Evolutionary conservation across 2,797 vertebrate genomes (phyloP), one percentile per base, ranked within the genome.

Genomic region (Toxotes lorentzi): DNA sequence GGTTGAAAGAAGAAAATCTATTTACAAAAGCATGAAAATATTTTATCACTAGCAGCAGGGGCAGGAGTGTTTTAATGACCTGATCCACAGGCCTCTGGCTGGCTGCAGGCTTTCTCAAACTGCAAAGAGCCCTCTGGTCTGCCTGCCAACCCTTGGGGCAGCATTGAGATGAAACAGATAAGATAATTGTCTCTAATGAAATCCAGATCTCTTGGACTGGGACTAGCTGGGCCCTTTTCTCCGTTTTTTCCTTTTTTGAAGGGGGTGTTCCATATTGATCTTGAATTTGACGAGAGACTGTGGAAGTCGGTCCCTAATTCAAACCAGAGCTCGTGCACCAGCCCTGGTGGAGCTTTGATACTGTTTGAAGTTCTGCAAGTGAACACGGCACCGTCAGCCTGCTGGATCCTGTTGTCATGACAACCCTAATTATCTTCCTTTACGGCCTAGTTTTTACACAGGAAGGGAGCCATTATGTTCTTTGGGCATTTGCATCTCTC

Each of bases 101-200:
- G 93, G 94, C 94, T 93, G 92, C 88, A 92, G 94, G 94, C 95
- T 96, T 95, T 96, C 96, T 96, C 94, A 96, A 96, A 97, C 96
- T 96, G 95, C 96, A 96, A 93, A 95, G 96, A 89, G 96, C 91
- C 94, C 95, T 95, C 96, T 95, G 95, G 95, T 95, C 94, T 93
- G 95, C 96, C 96, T 97, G 96, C 97, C 96, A 97, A 96, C 96
- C 96, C 96, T 96, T 95, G 95, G 97, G 97, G 97, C 97, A 97
- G 96, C 94, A 93, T 91, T 96, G 97, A 98, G 97, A 99, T 98
- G 96, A 99, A 99, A 97, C 97, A 99, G 97, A 99, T 99, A 99
- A 99, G 97, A 99, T 98, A 98, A 99, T 99, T 99, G 97, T 97
- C 95, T 97, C 90, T 99, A 99, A 99, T 99, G 97, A 97, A 99